Base-by-base conservation (phyloP, 2,113 vertebrate genomes). In the Elanoides forficatus region DNA sequence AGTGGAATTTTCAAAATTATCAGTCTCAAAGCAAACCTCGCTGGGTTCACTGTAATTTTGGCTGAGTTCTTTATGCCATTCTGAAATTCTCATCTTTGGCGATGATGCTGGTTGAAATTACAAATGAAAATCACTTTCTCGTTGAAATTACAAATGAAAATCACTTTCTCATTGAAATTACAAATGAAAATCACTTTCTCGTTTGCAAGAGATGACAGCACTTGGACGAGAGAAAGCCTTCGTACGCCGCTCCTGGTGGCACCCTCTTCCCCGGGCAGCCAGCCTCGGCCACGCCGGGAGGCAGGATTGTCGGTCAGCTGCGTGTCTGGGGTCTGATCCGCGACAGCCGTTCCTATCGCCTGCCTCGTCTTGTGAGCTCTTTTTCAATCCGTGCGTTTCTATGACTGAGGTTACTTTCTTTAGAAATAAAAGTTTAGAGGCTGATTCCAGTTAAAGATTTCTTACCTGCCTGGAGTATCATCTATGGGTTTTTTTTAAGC, bases 91-190 rank as follows among this genome's bases (percentile, higher is more conserved):
- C 30, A 5, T 50, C 36, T 88, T 62, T 47, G 56, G 34, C 14
- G 3, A 8, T 29, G 58, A 23, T 38, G 25, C 10, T 73, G 19
- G 48, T 76, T 92, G 58, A 87, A 82, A 68, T 80, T 58, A 10
- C 25, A 62, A 70, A 48, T 38, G 48, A 34, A 92, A 95, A 71
- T 76, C 17, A 22, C 27, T 79, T 53, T 62, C 19, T 58, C 10
- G 15, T 47, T 80, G 58, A 87, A 82, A 68, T 80, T 58, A 10
- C 25, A 62, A 70, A 48, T 38, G 48, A 34, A 92, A 95, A 71
- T 76, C 17, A n/a, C n/a, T n/a, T n/a, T n/a, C n/a, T n/a, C n/a
- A n/a, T 76, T 92, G 58, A 87, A 82, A 68, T 80, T 58, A 10
- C 25, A 62, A 70, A 48, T 38, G 48, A 34, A 92, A 95, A 71